These are phyloP conservation scores for Nasonia oneida DNA, from an alignment of 2,888 invertebrate genomes.

Conservation along the genomic window DNA sequence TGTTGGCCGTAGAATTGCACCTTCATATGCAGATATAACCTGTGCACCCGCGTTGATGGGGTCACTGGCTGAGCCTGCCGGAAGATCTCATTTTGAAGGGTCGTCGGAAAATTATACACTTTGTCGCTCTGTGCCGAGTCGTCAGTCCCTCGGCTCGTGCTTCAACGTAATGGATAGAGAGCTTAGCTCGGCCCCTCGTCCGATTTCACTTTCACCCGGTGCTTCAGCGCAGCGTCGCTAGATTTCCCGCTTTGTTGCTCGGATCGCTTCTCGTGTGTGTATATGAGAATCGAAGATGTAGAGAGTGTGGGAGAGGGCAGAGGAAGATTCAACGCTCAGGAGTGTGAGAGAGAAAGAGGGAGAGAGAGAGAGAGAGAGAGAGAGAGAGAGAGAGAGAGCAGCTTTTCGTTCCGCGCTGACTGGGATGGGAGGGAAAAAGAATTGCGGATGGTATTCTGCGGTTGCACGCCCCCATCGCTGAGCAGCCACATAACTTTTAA, in stretches of 20 bases:
- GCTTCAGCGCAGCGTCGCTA: background rate
- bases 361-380: background rate
- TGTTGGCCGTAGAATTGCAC: background rate
- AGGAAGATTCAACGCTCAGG: background rate
- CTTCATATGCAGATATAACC: background rate
- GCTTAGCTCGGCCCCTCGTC: background rate
- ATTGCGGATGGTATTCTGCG: constrained; percentile 24
- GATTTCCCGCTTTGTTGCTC: background rate
- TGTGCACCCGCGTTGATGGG: background rate
- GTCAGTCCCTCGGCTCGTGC: background rate
- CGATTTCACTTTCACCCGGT: constrained; percentile 17
- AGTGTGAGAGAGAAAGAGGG: background rate
- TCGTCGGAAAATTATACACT: constrained; percentile 49
- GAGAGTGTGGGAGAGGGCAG: background rate
- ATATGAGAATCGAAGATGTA: background rate
- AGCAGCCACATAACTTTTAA: constrained; percentile 51
- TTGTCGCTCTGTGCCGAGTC: constrained; percentile 44
- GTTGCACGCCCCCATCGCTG: constrained; percentile 11
- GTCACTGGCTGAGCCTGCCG: background rate
- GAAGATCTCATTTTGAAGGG: constrained; percentile 50
- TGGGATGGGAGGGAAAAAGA: background rate
- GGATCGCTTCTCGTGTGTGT: background rate
- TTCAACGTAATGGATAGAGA: constrained; percentile 23
- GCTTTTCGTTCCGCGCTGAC: background rate
- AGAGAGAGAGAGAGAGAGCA: background rate